Conservation (phyloP, 2,113 vertebrate species). For the Brachyhypopomus gauderio region DNA sequence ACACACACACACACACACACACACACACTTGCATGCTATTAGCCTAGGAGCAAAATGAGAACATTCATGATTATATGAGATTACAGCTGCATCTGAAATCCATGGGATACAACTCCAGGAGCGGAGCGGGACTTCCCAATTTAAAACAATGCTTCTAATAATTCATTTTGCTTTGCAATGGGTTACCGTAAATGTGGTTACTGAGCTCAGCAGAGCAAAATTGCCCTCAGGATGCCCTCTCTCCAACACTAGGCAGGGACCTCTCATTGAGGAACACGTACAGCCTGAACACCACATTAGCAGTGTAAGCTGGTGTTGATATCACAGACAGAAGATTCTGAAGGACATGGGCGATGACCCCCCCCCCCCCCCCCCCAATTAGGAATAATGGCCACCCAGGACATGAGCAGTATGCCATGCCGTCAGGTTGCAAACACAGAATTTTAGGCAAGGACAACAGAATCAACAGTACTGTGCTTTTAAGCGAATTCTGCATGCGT, state of each 20-base stretch:
- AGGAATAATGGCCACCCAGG: no score
- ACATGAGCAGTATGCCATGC: no score
- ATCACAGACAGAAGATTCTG: background rate
- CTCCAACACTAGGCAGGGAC: background rate
- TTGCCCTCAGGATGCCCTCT: no score
- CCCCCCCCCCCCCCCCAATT: no score
- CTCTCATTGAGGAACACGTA: background rate
- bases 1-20: background rate
- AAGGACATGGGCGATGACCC: background rate
- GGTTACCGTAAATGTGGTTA: background rate
- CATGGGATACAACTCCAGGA: background rate
- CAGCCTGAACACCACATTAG: background rate
- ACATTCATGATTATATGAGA: background rate
- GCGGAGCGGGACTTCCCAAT: no score
- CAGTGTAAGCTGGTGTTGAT: background rate
- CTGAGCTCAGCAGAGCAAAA: no score
- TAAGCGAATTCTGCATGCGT: no score
- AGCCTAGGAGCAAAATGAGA: background rate
- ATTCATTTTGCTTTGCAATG: background rate
- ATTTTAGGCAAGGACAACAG: no score
- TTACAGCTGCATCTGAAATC: background rate
- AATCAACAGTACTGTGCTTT: no score
- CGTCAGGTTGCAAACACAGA: no score
- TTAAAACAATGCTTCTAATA: background rate
- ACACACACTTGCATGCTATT: background rate